These are phyloP conservation scores for Idris sp. DNA, from an alignment of 1,140 invertebrate species.

Conservation along the genomic window DNA sequence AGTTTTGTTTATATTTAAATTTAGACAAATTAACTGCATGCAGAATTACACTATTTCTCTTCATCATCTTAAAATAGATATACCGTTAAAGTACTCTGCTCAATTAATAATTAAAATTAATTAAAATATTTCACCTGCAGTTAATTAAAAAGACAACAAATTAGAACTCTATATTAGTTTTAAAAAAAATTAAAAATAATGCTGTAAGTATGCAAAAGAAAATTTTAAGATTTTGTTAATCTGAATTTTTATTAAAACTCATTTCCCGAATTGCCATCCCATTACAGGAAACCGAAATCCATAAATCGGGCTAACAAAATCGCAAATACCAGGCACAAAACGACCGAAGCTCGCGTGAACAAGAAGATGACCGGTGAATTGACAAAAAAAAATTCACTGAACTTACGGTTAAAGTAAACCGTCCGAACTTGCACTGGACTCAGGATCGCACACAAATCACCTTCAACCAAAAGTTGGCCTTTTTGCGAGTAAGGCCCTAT, in stretches of 20 bases:
- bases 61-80: constrained; percentile 19
- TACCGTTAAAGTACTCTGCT: constrained; percentile 30
- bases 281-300: too few species aligned
- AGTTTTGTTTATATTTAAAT: constrained; percentile 14
- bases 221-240: too few species aligned
- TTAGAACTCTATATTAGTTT: too few species aligned
- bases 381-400: constrained; percentile 34
- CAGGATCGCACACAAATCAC: constrained; percentile 56
- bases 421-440: constrained; percentile 53
- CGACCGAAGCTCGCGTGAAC: background rate
- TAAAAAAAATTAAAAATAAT: too few species aligned
- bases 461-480: constrained; percentile 45
- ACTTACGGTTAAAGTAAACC: constrained; percentile 49
- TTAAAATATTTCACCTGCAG: constrained; percentile 1
- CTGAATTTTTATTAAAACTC: too few species aligned
- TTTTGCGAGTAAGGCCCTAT: constrained; percentile 59
- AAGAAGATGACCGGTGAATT: constrained; percentile 23
- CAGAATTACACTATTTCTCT: constrained; percentile 36
- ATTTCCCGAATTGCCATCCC: too few species aligned
- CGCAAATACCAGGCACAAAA: background rate
- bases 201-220: background rate
- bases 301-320: too few species aligned
- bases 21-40: constrained; percentile 2
- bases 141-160: constrained; percentile 8
- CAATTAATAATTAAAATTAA: too few species aligned